phyloP scores from a whole-genome alignment of 2,113 vertebrate species.

The Perca schrenkii region DNA sequence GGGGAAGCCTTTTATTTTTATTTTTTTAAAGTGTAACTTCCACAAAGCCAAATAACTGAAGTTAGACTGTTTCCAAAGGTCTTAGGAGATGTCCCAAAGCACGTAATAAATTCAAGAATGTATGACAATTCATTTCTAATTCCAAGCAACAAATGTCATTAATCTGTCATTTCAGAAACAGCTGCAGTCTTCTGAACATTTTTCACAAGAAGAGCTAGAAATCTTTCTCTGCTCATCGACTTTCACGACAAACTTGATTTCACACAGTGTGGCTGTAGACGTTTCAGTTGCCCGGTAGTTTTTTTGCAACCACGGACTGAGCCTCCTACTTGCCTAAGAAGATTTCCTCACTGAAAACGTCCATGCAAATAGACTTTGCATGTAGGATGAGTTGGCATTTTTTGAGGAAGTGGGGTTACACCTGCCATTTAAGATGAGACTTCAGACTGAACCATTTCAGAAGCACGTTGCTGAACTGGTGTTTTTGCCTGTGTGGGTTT shows the following conservation, averaged over 20 bases:
- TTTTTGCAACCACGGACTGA: neutral
- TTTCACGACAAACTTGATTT: slow-evolving; percentile 40
- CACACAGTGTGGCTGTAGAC: neutral
- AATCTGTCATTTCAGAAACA: slow-evolving; percentile 37
- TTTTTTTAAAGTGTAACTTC: neutral
- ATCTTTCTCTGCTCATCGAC: neutral
- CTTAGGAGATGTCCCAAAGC: neutral
- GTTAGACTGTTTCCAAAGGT: neutral
- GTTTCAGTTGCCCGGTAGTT: slow-evolving; percentile 8
- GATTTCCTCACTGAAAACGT: slow-evolving; percentile 19
- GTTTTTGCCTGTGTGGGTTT: neutral
- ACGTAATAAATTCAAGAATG: slow-evolving; percentile 1
- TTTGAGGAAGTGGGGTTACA: slow-evolving; percentile 29
- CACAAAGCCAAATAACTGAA: neutral
- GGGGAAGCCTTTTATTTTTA: neutral
- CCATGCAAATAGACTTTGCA: neutral
- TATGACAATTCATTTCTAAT: slow-evolving; percentile 12
- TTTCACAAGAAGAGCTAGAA: neutral
- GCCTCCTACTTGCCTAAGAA: neutral
- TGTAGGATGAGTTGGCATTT: neutral
- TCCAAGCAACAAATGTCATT: neutral
- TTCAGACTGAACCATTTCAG: neutral
- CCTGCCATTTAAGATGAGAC: slow-evolving; percentile 42
- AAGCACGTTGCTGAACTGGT: neutral
- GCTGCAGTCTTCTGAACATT: slow-evolving; percentile 13